Percentiles rank a stretch among this genome's conserved stretches.
These are phyloP conservation scores for Amphiprion percula DNA, from an alignment of 2,113 vertebrate species.

Conservation along the genomic window DNA sequence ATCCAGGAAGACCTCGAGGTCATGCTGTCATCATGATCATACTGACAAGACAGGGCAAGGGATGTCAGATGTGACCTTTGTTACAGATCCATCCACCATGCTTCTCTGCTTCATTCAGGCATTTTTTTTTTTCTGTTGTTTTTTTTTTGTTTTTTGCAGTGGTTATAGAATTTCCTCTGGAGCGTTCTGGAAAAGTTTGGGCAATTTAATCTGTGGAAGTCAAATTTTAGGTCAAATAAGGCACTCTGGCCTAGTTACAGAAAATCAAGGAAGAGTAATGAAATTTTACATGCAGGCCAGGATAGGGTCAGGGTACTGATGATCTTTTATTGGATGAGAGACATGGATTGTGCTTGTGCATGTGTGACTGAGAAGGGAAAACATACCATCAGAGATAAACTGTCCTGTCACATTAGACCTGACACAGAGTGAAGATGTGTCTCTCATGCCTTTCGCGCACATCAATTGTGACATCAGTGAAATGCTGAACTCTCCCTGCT, in stretches of 20 bases:
- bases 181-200: neutral
- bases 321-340: conserved; percentile 19
- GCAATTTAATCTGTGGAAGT: neutral
- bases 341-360: neutral
- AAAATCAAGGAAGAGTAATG: conserved; percentile 5
- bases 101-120: neutral
- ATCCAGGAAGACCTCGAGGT: neutral
- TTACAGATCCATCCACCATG: neutral
- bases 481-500: too few species aligned
- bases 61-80: neutral
- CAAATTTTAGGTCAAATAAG: conserved; percentile 5
- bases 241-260: conserved; percentile 6
- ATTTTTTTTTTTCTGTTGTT: neutral
- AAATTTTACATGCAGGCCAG: neutral
- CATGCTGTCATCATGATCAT: neutral
- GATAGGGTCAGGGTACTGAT: neutral
- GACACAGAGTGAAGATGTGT: neutral
- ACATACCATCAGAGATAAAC: neutral
- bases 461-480: neutral
- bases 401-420: neutral
- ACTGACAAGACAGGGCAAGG: neutral
- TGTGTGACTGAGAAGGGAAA: neutral
- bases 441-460: conserved; percentile 1
- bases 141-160: too few species aligned
- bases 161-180: neutral